A percentile compares a stretch with the other conserved stretches of the same genome.
Conservation (phyloP, 2,113 vertebrate species). For the Caracal caracal region DNA sequence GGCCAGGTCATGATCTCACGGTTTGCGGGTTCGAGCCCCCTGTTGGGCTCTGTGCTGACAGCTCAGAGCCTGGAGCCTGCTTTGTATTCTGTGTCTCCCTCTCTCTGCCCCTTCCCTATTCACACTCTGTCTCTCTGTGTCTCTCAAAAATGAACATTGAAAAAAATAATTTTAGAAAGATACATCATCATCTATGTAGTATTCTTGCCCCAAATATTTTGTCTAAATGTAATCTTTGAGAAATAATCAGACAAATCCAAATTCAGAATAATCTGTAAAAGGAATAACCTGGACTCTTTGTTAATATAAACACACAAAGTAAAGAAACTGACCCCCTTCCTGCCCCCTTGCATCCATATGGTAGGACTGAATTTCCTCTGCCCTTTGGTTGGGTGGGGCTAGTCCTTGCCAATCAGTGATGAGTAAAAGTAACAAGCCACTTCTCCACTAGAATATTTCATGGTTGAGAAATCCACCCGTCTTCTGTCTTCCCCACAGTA, state of each 20-base stretch:
- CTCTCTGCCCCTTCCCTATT: no score
- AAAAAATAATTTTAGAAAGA: background rate
- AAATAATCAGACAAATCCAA: background rate
- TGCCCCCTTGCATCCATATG: background rate
- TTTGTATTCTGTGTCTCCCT: no score
- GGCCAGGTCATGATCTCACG: no score
- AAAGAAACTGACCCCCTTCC: background rate
- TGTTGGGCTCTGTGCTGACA: no score
- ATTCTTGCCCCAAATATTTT: background rate
- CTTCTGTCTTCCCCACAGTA: background rate
- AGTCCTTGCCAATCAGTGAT: background rate
- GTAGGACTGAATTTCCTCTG: background rate
- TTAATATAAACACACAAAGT: background rate
- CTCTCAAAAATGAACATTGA: no score
- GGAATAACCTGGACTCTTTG: background rate
- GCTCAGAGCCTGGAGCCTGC: no score
- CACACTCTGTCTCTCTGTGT: no score
- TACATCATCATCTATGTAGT: background rate
- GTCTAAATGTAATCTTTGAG: background rate
- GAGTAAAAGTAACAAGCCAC: background rate
- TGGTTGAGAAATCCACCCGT: background rate
- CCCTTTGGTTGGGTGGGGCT: background rate
- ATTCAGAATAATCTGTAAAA: conserved; percentile 10
- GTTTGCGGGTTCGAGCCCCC: no score
- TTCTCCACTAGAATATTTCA: background rate